phyloP scores from a whole-genome alignment of 2,888 invertebrate species.

The Cyclophora punctaria region DNA sequence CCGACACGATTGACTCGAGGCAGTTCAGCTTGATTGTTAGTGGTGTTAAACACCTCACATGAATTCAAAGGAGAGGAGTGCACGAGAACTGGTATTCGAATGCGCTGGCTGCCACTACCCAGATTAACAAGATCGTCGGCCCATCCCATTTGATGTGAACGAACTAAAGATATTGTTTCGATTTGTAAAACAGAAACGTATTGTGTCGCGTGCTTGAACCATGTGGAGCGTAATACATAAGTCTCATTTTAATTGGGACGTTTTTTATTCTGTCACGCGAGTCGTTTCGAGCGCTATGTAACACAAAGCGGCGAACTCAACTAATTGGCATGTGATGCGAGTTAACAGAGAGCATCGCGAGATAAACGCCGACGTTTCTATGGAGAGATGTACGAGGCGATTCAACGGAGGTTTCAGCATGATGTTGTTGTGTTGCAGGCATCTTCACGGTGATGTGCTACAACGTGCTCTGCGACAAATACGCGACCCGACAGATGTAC shows the following conservation, averaged over 20 bases:
- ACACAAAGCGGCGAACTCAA: slow-evolving; percentile 35
- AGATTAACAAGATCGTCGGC: slow-evolving; percentile 12
- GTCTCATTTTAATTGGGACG: slow-evolving; percentile 51
- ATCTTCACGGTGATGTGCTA: slow-evolving; percentile 99
- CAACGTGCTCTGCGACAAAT: slow-evolving; percentile 99
- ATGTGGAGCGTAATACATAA: slow-evolving; percentile 45
- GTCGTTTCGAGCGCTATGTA: slow-evolving; percentile 23
- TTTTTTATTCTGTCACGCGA: slow-evolving; percentile 51
- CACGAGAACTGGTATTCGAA: slow-evolving; percentile 25
- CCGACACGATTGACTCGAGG: slow-evolving; percentile 42
- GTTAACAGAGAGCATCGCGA: slow-evolving; percentile 31
- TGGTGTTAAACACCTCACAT: slow-evolving; percentile 32
- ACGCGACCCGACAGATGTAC: slow-evolving; percentile 98
- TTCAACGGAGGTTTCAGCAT: slow-evolving; percentile 6
- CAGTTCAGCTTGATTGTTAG: slow-evolving; percentile 30
- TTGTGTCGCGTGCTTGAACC: slow-evolving; percentile 49
- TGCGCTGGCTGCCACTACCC: no score
- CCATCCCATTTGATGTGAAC: background rate
- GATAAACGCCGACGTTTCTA: slow-evolving; percentile 32
- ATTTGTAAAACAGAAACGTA: slow-evolving; percentile 39
- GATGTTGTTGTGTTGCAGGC: slow-evolving; percentile 68
- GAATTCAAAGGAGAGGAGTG: slow-evolving; percentile 19
- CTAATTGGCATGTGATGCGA: slow-evolving; percentile 44
- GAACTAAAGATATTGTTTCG: slow-evolving; percentile 5
- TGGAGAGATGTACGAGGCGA: slow-evolving; percentile 21